Base-by-base conservation (phyloP, 2,888 invertebrate genomes). In the Fragum fragum region DNA sequence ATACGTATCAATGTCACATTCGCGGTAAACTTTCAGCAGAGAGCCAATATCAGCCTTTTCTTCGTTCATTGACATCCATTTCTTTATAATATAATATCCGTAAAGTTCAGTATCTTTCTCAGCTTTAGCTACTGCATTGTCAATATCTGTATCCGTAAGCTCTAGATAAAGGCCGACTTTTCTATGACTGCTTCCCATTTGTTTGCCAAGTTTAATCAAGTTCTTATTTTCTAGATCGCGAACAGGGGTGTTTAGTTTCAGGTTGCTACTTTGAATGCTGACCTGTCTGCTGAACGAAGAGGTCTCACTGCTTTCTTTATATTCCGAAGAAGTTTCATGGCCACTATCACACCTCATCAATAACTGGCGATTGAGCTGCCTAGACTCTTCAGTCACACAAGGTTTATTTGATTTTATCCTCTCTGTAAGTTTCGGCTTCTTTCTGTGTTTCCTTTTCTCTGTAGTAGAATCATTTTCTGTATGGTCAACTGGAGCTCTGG, bases 151-250 rank as follows among this genome's bases (percentile, higher is more conserved):
- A 9, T 75, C 66, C 18, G 36, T 16, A n/a, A 85, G 57, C 9
- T 57, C 77, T 7, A 85, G 75, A 57, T 71, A 73, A n/a, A 85
- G 52, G 0, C 82, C 85, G 9, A 85, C 73, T 57, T 75, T 68
- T n/a, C 61, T 72, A 18, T 85, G 82, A 39, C 69, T 74, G 70
- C 61, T 74, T 0, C 85, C 85, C 39, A 85, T 72, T 1, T 76
- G 39, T 55, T 61, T 42, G 26, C 81, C 79, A 29, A 81, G 39
- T 0, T 70, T 71, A 5, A 79, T 21, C 36, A 85, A 29, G 14
- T 66, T 55, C 68, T 42, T 73, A n/a, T 76, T 68, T 39, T 0
- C 26, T 0, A 66, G 66, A 1, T 66, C 16, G 2, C 42, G 66
- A 42, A 39, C 39, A 7, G 23, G 66, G 1, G 39, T 66, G 1